Conservation (phyloP, 2,888 invertebrate species). For the Slavum lentiscoides region DNA sequence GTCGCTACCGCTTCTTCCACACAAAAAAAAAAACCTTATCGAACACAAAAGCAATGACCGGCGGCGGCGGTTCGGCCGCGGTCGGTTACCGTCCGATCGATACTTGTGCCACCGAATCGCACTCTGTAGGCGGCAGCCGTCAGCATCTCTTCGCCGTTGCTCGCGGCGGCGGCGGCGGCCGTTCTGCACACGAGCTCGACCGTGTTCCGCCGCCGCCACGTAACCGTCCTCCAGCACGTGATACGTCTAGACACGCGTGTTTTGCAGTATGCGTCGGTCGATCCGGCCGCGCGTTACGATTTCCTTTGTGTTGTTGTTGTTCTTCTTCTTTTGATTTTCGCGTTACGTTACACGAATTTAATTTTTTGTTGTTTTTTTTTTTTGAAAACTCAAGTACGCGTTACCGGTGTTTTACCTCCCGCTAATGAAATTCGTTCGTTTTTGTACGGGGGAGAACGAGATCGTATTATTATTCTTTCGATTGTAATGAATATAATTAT, state of each 20-base stretch:
- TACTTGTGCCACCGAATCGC: conserved; percentile 18
- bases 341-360: too few species aligned
- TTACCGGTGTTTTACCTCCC: too few species aligned
- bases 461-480: too few species aligned
- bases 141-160: conserved; percentile 16
- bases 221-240: conserved; percentile 20
- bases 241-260: conserved; percentile 32
- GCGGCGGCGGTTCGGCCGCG: conserved; percentile 32
- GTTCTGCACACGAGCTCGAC: not conserved
- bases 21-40: conserved; percentile 9
- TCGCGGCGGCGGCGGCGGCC: not conserved
- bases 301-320: not conserved
- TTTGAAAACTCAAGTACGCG: too few species aligned
- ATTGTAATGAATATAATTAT: too few species aligned
- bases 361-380: not conserved
- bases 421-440: too few species aligned
- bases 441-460: too few species aligned
- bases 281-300: not conserved
- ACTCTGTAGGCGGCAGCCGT: conserved; percentile 5
- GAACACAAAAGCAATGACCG: conserved; percentile 44
- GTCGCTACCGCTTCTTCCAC: conserved; percentile 2
- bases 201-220: not conserved
- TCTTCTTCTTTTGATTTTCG: not conserved
- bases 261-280: not conserved
- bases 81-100: conserved; percentile 39